Evolutionary conservation across 2,888 invertebrate genomes (phyloP).

Genomic region (Cheilosia impressa): DNA sequence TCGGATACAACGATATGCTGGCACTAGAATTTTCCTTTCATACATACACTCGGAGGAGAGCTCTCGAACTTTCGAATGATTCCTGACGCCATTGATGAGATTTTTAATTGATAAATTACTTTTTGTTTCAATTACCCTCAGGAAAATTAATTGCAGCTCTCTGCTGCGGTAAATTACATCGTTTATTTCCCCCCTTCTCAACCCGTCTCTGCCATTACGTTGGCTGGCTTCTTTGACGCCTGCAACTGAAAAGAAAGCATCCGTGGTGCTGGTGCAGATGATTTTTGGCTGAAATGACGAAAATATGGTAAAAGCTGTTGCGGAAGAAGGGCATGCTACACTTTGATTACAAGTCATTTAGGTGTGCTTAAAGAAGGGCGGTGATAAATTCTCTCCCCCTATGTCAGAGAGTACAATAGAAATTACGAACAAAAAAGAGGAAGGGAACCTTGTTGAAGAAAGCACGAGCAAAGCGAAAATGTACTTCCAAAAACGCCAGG

Average conservation of each 20-base stretch:
- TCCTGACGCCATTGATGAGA: slow-evolving; percentile 67
- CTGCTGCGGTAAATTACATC: slow-evolving; percentile 65
- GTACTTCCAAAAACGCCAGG: too few species aligned
- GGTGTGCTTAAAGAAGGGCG: slow-evolving; percentile 3
- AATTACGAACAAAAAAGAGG: background rate
- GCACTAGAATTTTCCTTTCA: slow-evolving; percentile 10
- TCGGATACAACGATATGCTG: background rate
- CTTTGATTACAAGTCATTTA: slow-evolving; percentile 58
- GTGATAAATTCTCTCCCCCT: background rate
- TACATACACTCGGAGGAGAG: background rate
- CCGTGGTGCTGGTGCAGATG: background rate
- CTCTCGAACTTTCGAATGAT: slow-evolving; percentile 62
- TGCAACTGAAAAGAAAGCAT: background rate
- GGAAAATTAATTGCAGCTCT: slow-evolving; percentile 70
- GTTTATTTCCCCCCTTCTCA: slow-evolving; percentile 26
- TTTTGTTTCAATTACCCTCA: slow-evolving; percentile 71
- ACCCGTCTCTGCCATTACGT: background rate
- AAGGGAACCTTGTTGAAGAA: background rate
- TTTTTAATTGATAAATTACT: slow-evolving; percentile 75
- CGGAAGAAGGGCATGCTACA: slow-evolving; percentile 10
- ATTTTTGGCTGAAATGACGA: background rate
- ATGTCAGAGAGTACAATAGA: background rate
- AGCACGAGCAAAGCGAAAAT: too few species aligned
- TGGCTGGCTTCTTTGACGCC: slow-evolving; percentile 20
- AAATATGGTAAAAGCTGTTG: slow-evolving; percentile 1